Conservation (phyloP, 2,113 vertebrate species). For the Microtus ochrogaster region DNA sequence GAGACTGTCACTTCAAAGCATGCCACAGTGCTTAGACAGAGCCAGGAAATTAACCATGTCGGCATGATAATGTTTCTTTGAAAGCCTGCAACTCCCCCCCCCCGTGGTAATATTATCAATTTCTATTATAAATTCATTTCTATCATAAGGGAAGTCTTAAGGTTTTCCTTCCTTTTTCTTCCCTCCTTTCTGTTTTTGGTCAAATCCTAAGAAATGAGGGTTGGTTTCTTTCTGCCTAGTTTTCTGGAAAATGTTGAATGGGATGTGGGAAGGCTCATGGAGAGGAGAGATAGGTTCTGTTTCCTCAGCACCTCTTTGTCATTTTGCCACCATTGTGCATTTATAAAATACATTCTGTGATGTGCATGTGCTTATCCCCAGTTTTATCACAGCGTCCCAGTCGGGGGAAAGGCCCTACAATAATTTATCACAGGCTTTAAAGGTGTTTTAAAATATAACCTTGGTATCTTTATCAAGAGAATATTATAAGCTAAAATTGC, state of each 20-base stretch:
- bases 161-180: constrained; percentile 28
- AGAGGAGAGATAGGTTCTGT: not conserved
- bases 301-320: not conserved
- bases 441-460: not conserved
- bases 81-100: constrained; percentile 69
- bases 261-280: constrained; percentile 65
- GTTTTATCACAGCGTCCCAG: not conserved
- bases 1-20: constrained; percentile 75
- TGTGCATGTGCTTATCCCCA: too few species aligned
- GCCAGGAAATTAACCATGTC: constrained; percentile 68
- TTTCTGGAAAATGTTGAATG: constrained; percentile 57
- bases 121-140: constrained; percentile 68
- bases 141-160: constrained; percentile 82
- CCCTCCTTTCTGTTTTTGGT: constrained; percentile 56
- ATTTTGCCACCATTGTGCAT: not conserved
- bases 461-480: not conserved
- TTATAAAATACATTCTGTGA: not conserved
- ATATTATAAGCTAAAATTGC: constrained; percentile 20
- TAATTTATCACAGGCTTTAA: not conserved
- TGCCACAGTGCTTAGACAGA: constrained; percentile 63
- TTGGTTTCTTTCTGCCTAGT: constrained; percentile 74
- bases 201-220: constrained; percentile 77
- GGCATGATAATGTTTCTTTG: constrained; percentile 64
- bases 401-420: not conserved
- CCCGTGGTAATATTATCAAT: constrained; percentile 76